phyloP scores from a whole-genome alignment of 2,888 invertebrate species.

The Caenorhabditis angaria region DNA sequence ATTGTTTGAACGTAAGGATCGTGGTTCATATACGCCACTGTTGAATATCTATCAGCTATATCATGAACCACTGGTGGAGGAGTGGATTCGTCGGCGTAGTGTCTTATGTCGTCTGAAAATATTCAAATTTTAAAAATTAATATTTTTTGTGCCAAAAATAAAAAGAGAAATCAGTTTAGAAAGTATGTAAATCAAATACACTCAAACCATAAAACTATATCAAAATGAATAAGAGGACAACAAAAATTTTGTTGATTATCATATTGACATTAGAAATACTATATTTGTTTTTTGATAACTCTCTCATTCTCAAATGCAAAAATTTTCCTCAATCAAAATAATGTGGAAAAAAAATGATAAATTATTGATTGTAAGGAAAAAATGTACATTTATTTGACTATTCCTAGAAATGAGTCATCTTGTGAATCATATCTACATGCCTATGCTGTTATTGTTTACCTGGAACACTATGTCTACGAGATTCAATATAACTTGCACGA shows the following conservation, averaged over 20 bases:
- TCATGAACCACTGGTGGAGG: slow-evolving; percentile 41
- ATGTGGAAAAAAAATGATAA: no score
- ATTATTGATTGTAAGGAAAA: no score
- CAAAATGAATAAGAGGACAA: not conserved
- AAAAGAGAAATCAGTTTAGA: not conserved
- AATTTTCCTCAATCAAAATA: no score
- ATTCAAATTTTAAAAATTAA: not conserved
- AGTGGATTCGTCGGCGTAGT: slow-evolving; percentile 47
- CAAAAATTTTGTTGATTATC: slow-evolving; percentile 7
- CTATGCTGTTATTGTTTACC: slow-evolving; percentile 23
- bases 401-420: no score
- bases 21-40: slow-evolving; percentile 42
- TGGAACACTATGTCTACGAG: slow-evolving; percentile 39
- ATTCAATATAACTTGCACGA: slow-evolving; percentile 9
- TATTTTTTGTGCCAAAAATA: not conserved
- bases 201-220: not conserved
- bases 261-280: not conserved
- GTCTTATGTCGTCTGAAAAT: slow-evolving; percentile 40
- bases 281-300: not conserved
- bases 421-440: no score
- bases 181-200: not conserved
- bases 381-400: no score
- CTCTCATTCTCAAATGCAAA: no score
- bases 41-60: slow-evolving; percentile 39
- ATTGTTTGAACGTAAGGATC: slow-evolving; percentile 19